Evolutionary conservation across 92 coral and sea anemone genomes (phyloP).

Genomic region (Bergia puertoricense): DNA sequence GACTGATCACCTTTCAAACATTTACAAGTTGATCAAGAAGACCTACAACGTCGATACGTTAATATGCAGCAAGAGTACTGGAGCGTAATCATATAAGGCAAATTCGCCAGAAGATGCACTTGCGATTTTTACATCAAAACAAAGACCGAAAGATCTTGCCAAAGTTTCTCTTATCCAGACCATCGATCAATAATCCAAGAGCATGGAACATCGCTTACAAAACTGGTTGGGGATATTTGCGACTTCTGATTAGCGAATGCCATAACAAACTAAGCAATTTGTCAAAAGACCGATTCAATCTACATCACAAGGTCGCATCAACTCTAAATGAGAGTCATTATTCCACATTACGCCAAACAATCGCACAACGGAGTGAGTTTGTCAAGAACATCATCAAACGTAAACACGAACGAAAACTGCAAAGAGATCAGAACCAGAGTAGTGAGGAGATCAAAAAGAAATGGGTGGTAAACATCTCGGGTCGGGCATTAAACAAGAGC

Average conservation of each 20-base stretch:
- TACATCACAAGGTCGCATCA: conserved; percentile 7
- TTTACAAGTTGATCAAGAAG: too few species aligned
- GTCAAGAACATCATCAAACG: conserved; percentile 7
- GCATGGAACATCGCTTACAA: neutral
- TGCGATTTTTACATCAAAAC: neutral
- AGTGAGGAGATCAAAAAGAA: neutral
- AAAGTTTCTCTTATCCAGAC: neutral
- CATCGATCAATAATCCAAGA: neutral
- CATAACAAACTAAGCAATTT: neutral
- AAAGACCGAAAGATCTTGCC: neutral
- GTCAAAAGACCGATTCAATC: neutral
- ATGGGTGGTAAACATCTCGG: conserved; percentile 24
- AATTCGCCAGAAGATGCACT: neutral
- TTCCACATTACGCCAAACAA: conserved; percentile 12
- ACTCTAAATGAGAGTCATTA: conserved; percentile 5
- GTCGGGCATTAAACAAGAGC: conserved; percentile 16
- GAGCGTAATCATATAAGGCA: neutral
- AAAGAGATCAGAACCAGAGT: neutral
- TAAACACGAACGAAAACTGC: conserved; percentile 34
- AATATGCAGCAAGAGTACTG: neutral
- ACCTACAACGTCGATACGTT: too few species aligned
- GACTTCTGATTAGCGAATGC: neutral
- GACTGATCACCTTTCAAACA: too few species aligned
- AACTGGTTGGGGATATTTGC: neutral
- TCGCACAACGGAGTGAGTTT: conserved; percentile 17